These are phyloP conservation scores for Adrianichthys oophorus DNA, from an alignment of 2,797 vertebrate genomes.

Conservation along the genomic window DNA sequence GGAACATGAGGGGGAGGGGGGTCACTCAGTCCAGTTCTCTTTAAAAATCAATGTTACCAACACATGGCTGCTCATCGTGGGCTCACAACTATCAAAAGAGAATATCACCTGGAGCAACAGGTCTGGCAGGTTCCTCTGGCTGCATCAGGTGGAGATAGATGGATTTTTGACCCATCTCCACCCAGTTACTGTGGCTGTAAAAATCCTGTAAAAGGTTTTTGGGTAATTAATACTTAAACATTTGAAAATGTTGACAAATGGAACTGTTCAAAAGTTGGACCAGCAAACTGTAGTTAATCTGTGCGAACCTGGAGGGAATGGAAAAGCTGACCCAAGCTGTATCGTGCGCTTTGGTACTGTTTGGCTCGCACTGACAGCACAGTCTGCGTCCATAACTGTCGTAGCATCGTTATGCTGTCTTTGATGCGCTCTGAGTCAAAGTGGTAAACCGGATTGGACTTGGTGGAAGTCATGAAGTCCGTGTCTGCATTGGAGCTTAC, in stretches of 20 bases:
- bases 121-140: slow-evolving; percentile 74
- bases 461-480: slow-evolving; percentile 81
- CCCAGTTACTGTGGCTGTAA: slow-evolving; percentile 93
- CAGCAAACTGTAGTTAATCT: too few species aligned
- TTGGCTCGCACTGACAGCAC: slow-evolving; percentile 70
- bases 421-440: slow-evolving; percentile 84
- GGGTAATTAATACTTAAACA: neutral
- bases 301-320: slow-evolving; percentile 83
- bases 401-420: slow-evolving; percentile 62
- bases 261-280: too few species aligned
- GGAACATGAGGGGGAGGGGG: too few species aligned
- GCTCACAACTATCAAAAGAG: too few species aligned
- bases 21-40: too few species aligned
- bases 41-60: too few species aligned
- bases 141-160: slow-evolving; percentile 83
- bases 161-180: slow-evolving; percentile 81
- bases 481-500: slow-evolving; percentile 81
- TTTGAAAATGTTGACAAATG: neutral
- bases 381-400: slow-evolving; percentile 72
- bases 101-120: slow-evolving; percentile 78
- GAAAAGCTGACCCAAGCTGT: slow-evolving; percentile 79
- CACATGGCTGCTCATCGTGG: too few species aligned
- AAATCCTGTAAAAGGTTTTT: slow-evolving; percentile 78
- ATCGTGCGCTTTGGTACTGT: slow-evolving; percentile 79
- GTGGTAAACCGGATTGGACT: slow-evolving; percentile 82